Conservation (phyloP, 2,797 vertebrate genomes). For the Pseudopleuronectes americanus region DNA sequence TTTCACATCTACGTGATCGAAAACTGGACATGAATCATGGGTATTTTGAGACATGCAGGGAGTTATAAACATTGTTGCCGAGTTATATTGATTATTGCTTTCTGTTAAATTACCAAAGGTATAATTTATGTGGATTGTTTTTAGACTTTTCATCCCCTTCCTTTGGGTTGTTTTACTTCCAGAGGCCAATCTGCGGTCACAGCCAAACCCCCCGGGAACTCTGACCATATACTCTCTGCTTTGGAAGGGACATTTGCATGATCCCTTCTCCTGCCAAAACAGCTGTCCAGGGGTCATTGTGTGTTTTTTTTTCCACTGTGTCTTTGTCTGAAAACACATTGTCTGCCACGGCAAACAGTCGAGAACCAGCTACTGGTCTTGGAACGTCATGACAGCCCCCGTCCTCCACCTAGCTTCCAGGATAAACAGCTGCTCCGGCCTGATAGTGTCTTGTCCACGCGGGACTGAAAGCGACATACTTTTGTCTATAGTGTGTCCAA, state of each 20-base stretch:
- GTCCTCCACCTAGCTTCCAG: slow-evolving; percentile 71
- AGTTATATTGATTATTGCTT: too few relatives aligned
- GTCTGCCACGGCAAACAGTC: slow-evolving; percentile 62
- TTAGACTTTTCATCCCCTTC: too few relatives aligned
- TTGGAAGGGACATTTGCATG: slow-evolving; percentile 39
- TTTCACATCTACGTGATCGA: too few relatives aligned
- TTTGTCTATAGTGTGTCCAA: slow-evolving; percentile 77
- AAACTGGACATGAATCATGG: too few relatives aligned
- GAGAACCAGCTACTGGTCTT: slow-evolving; percentile 62
- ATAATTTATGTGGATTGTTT: too few relatives aligned
- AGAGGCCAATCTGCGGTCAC: too few relatives aligned
- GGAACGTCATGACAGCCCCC: slow-evolving; percentile 70
- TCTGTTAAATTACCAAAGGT: too few relatives aligned
- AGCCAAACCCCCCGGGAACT: slow-evolving; percentile 5
- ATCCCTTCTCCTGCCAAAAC: slow-evolving; percentile 37
- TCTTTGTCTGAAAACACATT: slow-evolving; percentile 66
- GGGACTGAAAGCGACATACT: slow-evolving; percentile 67
- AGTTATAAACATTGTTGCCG: too few relatives aligned
- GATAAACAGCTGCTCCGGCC: slow-evolving; percentile 77
- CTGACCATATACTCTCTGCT: slow-evolving; percentile 9
- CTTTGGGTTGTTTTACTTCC: too few relatives aligned
- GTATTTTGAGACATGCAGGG: too few relatives aligned
- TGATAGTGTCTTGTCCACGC: slow-evolving; percentile 74
- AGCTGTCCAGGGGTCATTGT: slow-evolving; percentile 57
- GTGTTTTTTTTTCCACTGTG: slow-evolving; percentile 5